Base-by-base conservation (phyloP, 2,113 vertebrate species). In the Petroica traversi region DNA sequence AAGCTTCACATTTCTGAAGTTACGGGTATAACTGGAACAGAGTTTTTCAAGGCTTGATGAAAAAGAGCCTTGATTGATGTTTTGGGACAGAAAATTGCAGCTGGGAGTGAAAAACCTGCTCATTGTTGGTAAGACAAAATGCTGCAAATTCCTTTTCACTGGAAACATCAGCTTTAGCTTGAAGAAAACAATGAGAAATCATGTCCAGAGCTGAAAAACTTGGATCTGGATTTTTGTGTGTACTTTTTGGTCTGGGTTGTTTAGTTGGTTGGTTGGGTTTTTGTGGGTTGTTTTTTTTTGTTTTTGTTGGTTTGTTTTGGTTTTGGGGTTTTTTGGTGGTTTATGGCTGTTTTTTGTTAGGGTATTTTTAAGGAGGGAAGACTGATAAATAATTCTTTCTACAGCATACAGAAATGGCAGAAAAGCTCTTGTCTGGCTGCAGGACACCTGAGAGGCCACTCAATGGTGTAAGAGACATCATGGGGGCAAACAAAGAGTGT, bases 221-320 rank as follows among this genome's bases (percentile, higher is more conserved):
- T 3, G 0, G 15, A 15, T 46, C n/a, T n/a, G 9, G 9, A 20
- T 14, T 5, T 33, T 8, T 33, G 4, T 11, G 0, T n/a, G 9
- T 49, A 15, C 33, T 61, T 43, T 43, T 43, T 43, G 16, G 43
- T 43, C 18, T 43, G 43, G 43, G 43, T 41, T 41, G n/a, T 41
- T 41, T 41, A 14, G 40, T 41, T 41, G 40, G 40, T 41, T 41
- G 40, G 40, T 41, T 41, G 40, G 40, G n/a, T n/a, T 41, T 41
- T 41, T 41, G 16, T 43, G 16, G 43, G 43, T 43, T 43, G 17
- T 43, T 43, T 43, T 43, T 43, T 43, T 41, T 41, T 10, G 40
- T 41, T 41, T 41, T 41, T 41, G 40, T 41, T 41, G 10, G 40
- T 41, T 41, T 41, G 11, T 41, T 41, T 41, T 41, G 41, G 11